Base-by-base conservation (phyloP, 2,888 invertebrate genomes). In the Malthinus seriepunctatus region DNA sequence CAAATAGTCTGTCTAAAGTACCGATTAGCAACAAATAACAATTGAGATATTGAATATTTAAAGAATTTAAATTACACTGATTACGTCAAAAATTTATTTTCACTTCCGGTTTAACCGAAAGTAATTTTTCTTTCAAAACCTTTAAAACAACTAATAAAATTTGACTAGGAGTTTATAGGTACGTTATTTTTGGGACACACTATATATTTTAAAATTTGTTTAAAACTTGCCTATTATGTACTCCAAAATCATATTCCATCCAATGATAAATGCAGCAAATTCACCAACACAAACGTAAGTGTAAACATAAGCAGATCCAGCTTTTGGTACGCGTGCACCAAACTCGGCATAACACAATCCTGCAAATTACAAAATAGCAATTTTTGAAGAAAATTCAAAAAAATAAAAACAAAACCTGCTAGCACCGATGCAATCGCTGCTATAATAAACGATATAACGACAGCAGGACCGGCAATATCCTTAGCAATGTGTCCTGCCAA, bases 221-320 rank as follows among this genome's bases (percentile, higher is more conserved):
- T 23, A 23, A 3, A 23, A 34, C 38, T 4, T 51, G 87, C 91
- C 93, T 59, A 94, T 91, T 31, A 92, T 87, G 78, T 94, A 93
- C 78, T 94, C 94, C 50, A 95, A 80, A 67, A 95, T 91, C 50
- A 96, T 85, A 77, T 95, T 95, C 96, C 96, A 96, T 37, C 95
- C 95, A 69, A 95, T 94, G 37, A 92, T 81, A 77, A 95, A 95
- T 0, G 95, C 95, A 53, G 92, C 86, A 71, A 95, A 89, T 80
- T 96, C 95, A 1, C 95, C 95, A 51, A 95, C 89, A 50, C 93
- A 91, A 10, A 95, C 94, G 76, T 95, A 96, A 73, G 93, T 94
- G 82, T 96, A 96, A 12, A 95, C 87, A 73, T 96, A 96, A 0
- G 95, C 95, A 0, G 94, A 94, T 5, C 95, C 95, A 0, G 94